phyloP scores from a whole-genome alignment of 2,888 invertebrate genomes.

The Phorcus lineatus region DNA sequence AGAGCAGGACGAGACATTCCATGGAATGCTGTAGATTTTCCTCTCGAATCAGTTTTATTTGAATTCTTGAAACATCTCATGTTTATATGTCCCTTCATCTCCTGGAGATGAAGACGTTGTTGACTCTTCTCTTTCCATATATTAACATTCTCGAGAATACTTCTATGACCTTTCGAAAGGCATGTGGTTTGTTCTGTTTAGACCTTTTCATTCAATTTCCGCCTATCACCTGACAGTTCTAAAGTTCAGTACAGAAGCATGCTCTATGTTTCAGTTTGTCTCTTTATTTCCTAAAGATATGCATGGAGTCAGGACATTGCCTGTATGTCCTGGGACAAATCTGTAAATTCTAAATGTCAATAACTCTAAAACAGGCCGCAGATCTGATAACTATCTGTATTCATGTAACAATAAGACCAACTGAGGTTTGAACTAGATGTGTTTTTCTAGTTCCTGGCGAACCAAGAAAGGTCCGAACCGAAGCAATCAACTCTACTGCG shows the following conservation, averaged over 20 bases:
- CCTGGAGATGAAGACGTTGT: no score
- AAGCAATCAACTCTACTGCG: constrained; percentile 94
- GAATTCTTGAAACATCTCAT: not conserved
- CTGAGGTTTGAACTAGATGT: constrained; percentile 9
- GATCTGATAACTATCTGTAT: not conserved
- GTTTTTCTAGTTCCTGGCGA: constrained; percentile 93
- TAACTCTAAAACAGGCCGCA: not conserved
- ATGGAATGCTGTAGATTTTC: not conserved
- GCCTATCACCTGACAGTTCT: not conserved
- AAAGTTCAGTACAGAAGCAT: not conserved
- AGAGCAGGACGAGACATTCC: not conserved
- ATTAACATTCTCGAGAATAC: no score
- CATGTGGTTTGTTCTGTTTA: not conserved
- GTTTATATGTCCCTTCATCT: not conserved
- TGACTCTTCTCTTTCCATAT: no score
- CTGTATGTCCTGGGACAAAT: no score
- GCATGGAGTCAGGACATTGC: constrained; percentile 4
- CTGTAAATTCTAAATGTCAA: no score
- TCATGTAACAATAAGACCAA: not conserved
- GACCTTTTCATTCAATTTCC: not conserved
- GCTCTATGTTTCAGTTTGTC: constrained; percentile 18
- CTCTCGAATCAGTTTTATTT: not conserved
- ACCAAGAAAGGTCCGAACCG: constrained; percentile 93
- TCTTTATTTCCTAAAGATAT: not conserved
- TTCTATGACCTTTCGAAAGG: not conserved